Percentiles rank a stretch among this genome's conserved stretches.
These are phyloP conservation scores for Lepas anatifera DNA, from an alignment of 2,888 invertebrate species.

Conservation along the genomic window DNA sequence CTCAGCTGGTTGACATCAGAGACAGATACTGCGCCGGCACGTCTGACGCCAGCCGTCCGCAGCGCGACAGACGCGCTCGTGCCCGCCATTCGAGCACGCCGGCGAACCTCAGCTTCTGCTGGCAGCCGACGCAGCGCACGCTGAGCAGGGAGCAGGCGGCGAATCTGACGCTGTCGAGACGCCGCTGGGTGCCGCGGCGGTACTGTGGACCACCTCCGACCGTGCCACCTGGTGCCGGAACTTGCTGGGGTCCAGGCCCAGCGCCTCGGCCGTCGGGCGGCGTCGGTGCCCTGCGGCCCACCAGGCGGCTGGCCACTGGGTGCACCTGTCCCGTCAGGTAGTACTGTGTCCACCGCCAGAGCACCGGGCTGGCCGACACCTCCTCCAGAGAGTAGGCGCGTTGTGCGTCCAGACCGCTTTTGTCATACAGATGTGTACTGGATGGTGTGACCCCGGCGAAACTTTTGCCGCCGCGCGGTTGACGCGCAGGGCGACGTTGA, in stretches of 20 bases:
- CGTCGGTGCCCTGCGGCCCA: conserved; percentile 86
- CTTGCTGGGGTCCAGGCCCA: conserved; percentile 33
- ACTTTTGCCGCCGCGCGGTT: too few species aligned
- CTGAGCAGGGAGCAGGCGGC: conserved; percentile 12
- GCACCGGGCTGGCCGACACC: conserved; percentile 44
- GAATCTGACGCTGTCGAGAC: conserved; percentile 11
- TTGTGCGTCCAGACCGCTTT: conserved; percentile 64
- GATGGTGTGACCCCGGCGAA: too few species aligned
- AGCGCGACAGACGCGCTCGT: conserved; percentile 44
- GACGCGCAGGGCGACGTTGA: too few species aligned
- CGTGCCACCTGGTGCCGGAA: conserved; percentile 1
- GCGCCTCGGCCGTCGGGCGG: conserved; percentile 70
- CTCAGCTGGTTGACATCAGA: conserved; percentile 60
- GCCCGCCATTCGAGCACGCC: conserved; percentile 26
- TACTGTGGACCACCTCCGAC: not conserved
- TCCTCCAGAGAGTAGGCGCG: conserved; percentile 91
- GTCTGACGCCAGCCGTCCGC: conserved; percentile 57
- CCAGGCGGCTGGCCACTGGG: conserved; percentile 85
- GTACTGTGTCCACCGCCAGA: conserved; percentile 59
- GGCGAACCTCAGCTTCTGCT: conserved; percentile 7
- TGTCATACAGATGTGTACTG: conserved; percentile 52
- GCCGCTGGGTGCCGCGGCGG: not conserved
- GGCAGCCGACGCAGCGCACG: conserved; percentile 7
- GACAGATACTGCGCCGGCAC: conserved; percentile 52
- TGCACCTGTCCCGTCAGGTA: conserved; percentile 92